Evolutionary conservation across 2,113 vertebrate species (phyloP), one percentile per base, ranked within the genome.

Genomic region (Actinemys pallida): DNA sequence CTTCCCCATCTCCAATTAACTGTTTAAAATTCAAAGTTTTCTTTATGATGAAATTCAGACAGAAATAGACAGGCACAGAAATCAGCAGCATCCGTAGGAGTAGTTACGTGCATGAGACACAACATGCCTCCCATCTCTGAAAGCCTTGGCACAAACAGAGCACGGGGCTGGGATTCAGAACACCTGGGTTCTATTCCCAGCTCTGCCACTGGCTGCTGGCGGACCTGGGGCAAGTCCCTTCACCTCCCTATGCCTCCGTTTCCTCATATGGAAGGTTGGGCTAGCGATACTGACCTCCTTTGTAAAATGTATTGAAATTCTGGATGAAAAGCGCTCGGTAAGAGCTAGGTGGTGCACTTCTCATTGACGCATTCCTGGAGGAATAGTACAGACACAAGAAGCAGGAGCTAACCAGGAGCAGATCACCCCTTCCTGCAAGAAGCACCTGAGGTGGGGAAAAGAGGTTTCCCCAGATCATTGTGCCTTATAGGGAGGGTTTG

Each of bases 61-160:
- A 50, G 49, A 6, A 53, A 53, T 42, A 11, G 45, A 10, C 16
- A 50, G 42, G 8, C 12, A 31, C 76, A 87, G 86, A 84, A 59
- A 57, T 69, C 39, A 86, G 35, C 59, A 94, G 53, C n/a, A 8
- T 35, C n/a, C 5, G 29, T 89, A 31, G 29, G 22, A 29, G 3
- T 52, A 76, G 49, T 20, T 76, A 29, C 10, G 2, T 85, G 39
- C 31, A 6, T 50, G 45, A 65, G 53, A 39, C 29, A 27, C 5
- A 27, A 53, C 27, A 12, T 59, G 57, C 9, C 57, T 59, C 59
- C 29, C 59, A 62, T 31, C 13, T 62, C 9, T 39, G 16, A 35
- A 9, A 85, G 53, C 45, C 59, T 59, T 24, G 17, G 69, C 80
- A 11, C 17, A 14, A 16, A 24, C 13, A 0, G 0, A n/a, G 42